phyloP scores from a whole-genome alignment of 2,888 invertebrate species.

The Choristoneura rosaceana region DNA sequence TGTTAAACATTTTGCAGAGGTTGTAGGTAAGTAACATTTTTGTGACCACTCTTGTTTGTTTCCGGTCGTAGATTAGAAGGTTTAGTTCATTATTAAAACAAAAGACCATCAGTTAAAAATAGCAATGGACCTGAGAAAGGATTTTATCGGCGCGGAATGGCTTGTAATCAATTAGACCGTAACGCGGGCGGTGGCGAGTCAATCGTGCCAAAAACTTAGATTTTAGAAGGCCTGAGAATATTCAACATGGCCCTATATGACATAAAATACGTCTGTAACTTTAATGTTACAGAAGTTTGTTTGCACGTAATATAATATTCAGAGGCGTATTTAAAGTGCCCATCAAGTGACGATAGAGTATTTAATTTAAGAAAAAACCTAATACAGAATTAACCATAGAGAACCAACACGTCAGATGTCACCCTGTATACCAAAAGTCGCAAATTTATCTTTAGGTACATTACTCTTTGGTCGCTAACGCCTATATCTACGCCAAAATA shows the following conservation, averaged over 20 bases:
- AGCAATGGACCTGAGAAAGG: neutral
- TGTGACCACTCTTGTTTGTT: too few species aligned
- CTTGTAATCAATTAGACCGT: conserved; percentile 1
- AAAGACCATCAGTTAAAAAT: neutral
- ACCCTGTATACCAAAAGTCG: neutral
- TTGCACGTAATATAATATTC: too few species aligned
- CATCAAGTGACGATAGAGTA: too few species aligned
- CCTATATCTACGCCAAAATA: neutral
- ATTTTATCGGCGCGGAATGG: neutral
- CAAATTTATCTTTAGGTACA: too few species aligned
- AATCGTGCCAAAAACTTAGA: neutral
- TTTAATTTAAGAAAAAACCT: too few species aligned
- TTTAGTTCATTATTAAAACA: neutral
- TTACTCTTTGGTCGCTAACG: neutral
- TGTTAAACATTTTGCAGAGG: too few species aligned
- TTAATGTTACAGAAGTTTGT: too few species aligned
- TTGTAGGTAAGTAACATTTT: too few species aligned
- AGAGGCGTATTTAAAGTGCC: too few species aligned
- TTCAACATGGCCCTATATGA: neutral
- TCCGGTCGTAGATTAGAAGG: too few species aligned
- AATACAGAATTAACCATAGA: too few species aligned
- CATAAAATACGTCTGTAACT: neutral
- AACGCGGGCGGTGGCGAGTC: neutral
- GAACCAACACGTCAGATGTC: neutral
- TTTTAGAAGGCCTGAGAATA: neutral